Evolutionary conservation across 1,140 invertebrate species (phyloP).

Genomic region (Nephotettix cincticeps): DNA sequence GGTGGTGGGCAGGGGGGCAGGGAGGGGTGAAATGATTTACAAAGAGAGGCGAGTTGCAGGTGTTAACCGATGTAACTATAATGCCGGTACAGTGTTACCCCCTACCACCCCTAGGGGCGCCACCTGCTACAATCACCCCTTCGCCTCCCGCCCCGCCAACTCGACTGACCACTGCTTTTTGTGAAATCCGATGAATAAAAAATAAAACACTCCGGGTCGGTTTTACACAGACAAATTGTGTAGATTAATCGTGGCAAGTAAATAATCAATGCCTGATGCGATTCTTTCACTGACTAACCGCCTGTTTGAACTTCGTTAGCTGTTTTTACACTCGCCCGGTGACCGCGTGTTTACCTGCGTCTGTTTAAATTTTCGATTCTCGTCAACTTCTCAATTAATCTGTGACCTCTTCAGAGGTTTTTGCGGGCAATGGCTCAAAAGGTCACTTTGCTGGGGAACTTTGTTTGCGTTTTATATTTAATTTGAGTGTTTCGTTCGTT

Average conservation of each 20-base stretch:
- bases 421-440: too few species aligned
- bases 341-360: too few species aligned
- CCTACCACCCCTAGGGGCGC: not conserved
- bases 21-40: not conserved
- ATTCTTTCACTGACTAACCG: slow-evolving; percentile 10
- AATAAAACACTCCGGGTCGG: slow-evolving; percentile 16
- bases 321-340: too few species aligned
- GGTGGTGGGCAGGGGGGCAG: not conserved
- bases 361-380: too few species aligned
- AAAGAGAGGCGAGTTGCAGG: slow-evolving; percentile 3
- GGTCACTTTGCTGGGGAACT: too few species aligned
- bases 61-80: slow-evolving; percentile 25
- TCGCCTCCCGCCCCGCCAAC: not conserved
- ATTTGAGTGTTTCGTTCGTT: too few species aligned
- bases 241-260: slow-evolving; percentile 19
- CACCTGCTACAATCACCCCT: not conserved
- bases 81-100: slow-evolving; percentile 14
- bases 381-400: too few species aligned
- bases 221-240: slow-evolving; percentile 23
- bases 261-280: slow-evolving; percentile 19
- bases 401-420: too few species aligned
- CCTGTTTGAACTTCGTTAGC: not conserved
- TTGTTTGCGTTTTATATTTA: too few species aligned
- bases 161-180: slow-evolving; percentile 19
- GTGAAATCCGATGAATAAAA: slow-evolving; percentile 23